Base-by-base conservation (phyloP, 2,113 vertebrate species). In the Melospiza melodia region DNA sequence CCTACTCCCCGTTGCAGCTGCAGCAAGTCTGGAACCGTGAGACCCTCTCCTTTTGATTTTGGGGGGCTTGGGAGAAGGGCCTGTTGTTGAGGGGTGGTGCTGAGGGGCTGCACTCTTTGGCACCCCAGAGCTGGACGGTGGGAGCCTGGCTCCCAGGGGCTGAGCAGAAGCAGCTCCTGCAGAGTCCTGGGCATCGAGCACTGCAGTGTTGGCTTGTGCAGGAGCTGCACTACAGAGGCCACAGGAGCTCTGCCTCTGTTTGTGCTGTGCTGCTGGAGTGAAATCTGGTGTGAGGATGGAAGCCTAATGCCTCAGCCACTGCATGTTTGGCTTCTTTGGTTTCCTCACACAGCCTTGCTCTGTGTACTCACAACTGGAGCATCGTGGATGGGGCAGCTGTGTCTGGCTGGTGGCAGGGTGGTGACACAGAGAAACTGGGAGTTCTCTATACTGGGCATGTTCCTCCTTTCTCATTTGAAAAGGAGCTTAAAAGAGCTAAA, bases 1-100 rank as follows among this genome's bases (percentile, higher is more conserved):
- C 66, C 82, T 97, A 13, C 85, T 93, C 24, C 52, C 76, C 65
- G 35, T 86, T 1, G 5, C 88, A 84, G 74, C 94, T 82, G 75
- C 87, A 68, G 93, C 78, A 75, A 90, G 59, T 84, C 76, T 68
- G 69, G 89, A 95, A 87, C 84, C 22, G 90, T 97, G 91, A 97
- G 96, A 82, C 52, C 59, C 30, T 82, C 61, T 92, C 37, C 81
- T 95, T 95, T 87, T 71, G 46, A 77, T 96, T 94, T 89, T 0
- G 22, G 59, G 86, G 63, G 63, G 17, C 8, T 74, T 52, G 76
- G 59, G 88, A 72, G 75, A 90, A 89, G 71, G 87, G 46, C 11
- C n/a, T 51, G 23, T 58, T 1, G 0, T 2, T 82, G 62, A 30
- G 73, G 49, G 63, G 54, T 68, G 58, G 21, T 52, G 23, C 52